Evolutionary conservation across 35 echinoderm and acorn worm genomes (phyloP), one percentile per base, ranked within the genome.

Genomic region (Heliocidaris erythrogramma): DNA sequence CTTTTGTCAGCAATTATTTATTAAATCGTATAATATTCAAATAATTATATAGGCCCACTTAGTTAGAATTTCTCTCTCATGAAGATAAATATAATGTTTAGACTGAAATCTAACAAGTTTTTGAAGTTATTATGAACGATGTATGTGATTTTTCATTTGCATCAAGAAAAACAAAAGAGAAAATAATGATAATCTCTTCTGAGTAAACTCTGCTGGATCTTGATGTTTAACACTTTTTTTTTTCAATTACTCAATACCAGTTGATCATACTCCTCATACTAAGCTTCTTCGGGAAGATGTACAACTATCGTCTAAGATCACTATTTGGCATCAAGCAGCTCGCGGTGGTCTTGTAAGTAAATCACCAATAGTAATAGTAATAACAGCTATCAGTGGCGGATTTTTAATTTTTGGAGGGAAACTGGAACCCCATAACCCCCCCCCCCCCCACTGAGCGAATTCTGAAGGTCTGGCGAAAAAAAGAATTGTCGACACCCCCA

Each of bases 211-310:
- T 30, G n/a, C 4, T 30, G 27, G 9, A 32, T 86, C 0, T 91
- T 30, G 29, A 32, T 6, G 13, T 49, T 21, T 13, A 47, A 35
- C 89, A 32, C 21, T 14, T 52, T 59, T 42, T 17, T 90, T 49
- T 90, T 2, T 56, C 16, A 42, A 42, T 95, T 95, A 78, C 56
- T 92, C 29, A 16, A 7, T 85, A 4, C 35, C 69, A 96, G 95
- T 30, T 96, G 30, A 47, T 94, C 11, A 94, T 96, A 29, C 59
- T 96, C 78, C 49, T 96, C 14, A 88, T 96, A 30, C 85, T 96
- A 2, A 96, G 95, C 85, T 96, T 96, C 49, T 85, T 96, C 11
- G 95, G 87, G 86, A 96, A 96, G 93, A 88, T 85, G 53, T 94
- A 96, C 86, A 93, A 96, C 53, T 59, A 61, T 30, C 95, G 95